Conservation (phyloP, 1,140 invertebrate species). For the Batillaria attramentaria region DNA sequence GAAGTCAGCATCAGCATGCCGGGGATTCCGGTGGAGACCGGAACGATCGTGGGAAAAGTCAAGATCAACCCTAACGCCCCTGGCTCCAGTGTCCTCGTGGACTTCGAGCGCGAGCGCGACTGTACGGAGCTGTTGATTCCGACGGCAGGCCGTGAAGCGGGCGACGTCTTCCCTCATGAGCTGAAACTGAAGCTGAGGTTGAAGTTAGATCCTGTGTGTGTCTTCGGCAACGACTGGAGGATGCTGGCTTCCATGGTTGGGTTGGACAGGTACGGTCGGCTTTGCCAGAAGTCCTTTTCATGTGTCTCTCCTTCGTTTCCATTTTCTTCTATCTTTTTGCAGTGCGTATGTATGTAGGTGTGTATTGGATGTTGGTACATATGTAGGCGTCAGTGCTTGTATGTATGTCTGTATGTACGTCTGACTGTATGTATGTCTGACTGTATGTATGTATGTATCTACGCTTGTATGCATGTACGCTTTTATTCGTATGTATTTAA, state of each 20-base stretch:
- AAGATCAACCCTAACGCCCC: not conserved
- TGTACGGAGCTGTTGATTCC: not conserved
- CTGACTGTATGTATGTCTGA: not conserved
- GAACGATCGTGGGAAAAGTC: not conserved
- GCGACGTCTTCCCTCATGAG: conserved; percentile 35
- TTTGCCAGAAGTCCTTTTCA: not conserved
- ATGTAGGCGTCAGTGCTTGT: not conserved
- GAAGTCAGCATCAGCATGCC: conserved; percentile 17
- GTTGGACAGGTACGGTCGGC: conserved; percentile 18
- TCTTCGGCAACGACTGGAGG: conserved; percentile 34
- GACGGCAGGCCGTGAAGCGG: too few species aligned
- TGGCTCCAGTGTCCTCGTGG: conserved; percentile 8
- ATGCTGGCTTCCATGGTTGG: conserved; percentile 22
- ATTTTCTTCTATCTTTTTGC: too few species aligned
- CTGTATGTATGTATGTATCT: not conserved
- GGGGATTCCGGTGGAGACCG: not conserved
- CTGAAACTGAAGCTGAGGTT: conserved; percentile 41
- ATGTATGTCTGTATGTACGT: not conserved
- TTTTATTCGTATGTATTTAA: not conserved
- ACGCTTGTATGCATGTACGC: not conserved
- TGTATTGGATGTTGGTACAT: not conserved
- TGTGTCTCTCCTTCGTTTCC: not conserved
- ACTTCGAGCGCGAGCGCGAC: conserved; percentile 10
- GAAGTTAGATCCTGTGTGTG: conserved; percentile 27
- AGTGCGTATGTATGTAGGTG: not conserved